Base-by-base conservation (phyloP, 2,888 invertebrate species). In the Trisateles emortualis region DNA sequence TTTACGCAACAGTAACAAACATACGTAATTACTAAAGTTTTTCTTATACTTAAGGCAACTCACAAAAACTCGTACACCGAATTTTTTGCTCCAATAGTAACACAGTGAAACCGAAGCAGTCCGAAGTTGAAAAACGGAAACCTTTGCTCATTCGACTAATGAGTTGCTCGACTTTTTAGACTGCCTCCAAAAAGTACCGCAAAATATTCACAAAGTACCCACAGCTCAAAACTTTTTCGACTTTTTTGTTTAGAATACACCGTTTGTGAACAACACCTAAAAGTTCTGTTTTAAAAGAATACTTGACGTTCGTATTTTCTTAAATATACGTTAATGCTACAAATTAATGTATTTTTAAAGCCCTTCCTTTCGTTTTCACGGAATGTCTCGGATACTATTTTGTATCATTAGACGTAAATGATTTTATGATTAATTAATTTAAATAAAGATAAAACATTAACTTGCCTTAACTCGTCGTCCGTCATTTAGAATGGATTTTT, bases 121-220 rank as follows among this genome's bases (percentile, higher is more conserved):
- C 62, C 46, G 35, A 60, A 72, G 70, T 76, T 74, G 59, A 74
- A 81, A 78, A 78, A 73, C 66, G 71, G 68, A 76, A 82, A 75
- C 76, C 78, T 78, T 71, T 72, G 70, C 74, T 81, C 80, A 81
- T 74, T 79, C 79, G 71, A 66, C 79, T 85, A 84, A 85, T 83
- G 83, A 85, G 84, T 78, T 76, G 77, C 77, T 76, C 69, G 80
- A 83, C 78, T 82, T 82, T 80, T 76, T 74, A 64, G 72, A 64
- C 53, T 68, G 63, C 74, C 76, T 64, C 4, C 50, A 62, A 67
- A 76, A 76, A 69, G 64, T 74, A 77, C 70, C 72, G 52, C 62
- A 52, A 59, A 71, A 76, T 75, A 74, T 74, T 56, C 43, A 30
- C 67, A 59, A 75, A 77, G 76, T 74, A 78, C 74, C 77, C 68